Evolutionary conservation across 2,888 invertebrate species (phyloP).

Genomic region (Archips crataeganus): DNA sequence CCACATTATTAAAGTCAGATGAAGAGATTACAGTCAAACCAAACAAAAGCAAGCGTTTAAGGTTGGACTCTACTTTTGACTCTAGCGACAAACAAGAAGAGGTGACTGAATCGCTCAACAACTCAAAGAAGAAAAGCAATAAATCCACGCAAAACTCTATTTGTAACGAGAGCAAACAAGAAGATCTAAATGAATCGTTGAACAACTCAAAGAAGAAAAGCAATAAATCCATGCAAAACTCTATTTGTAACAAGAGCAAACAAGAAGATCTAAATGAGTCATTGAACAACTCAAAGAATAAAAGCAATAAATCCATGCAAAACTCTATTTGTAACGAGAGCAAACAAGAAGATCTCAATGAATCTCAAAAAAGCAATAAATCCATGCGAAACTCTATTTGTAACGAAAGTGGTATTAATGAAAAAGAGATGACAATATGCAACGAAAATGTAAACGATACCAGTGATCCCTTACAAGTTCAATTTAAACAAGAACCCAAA

Average conservation of each 20-base stretch:
- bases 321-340: constrained; percentile 46
- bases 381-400: constrained; percentile 32
- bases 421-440: constrained; percentile 68
- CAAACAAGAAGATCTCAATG: too few relatives aligned
- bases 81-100: constrained; percentile 48
- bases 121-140: constrained; percentile 28
- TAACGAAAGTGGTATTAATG: constrained; percentile 58
- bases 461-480: constrained; percentile 63
- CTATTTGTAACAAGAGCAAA: background rate
- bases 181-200: constrained; percentile 22
- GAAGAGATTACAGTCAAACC: constrained; percentile 53
- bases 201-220: constrained; percentile 12
- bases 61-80: constrained; percentile 69
- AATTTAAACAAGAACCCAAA: constrained; percentile 68
- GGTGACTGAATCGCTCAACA: constrained; percentile 45
- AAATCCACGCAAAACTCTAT: constrained; percentile 50
- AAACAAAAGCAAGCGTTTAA: constrained; percentile 64
- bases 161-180: too few relatives aligned
- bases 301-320: constrained; percentile 42
- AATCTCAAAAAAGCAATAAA: too few relatives aligned
- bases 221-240: too few relatives aligned
- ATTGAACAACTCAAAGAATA: constrained; percentile 28
- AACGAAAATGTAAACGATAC: constrained; percentile 54
- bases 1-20: constrained; percentile 62
- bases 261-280: constrained; percentile 50